Base-by-base conservation (phyloP, 2,888 invertebrate species). In the Ormyrus labotus region DNA sequence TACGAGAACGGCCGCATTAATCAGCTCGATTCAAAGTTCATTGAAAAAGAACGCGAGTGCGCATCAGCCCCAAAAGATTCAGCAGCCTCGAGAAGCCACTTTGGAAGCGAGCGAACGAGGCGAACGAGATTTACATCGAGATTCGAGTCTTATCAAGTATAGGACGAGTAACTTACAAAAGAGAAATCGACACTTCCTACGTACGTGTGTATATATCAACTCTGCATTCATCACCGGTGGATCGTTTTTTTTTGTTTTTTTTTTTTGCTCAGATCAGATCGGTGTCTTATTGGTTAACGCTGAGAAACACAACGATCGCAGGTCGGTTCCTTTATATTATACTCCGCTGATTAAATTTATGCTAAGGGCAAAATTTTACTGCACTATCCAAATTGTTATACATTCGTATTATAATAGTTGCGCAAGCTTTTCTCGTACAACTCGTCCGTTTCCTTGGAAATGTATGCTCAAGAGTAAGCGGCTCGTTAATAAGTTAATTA, bases 1-100 rank as follows among this genome's bases (percentile, higher is more conserved):
- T 83, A 85, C 82, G 84, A 84, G 84, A 83, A 82, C 84, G 83
- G 84, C 84, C 84, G 82, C 82, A 76, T 83, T 84, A 75, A 82
- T 82, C 84, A 79, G 70, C 78, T 78, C 61, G 68, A 78, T 34
- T 81, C 75, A 60, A 81, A 65, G 19, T 74, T 81, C 60, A 64
- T 70, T 4, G 45, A 78, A 67, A 34, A 67, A 34, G 50, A 34
- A 69, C 72, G 69, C 69, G 57, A 64, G 51, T 34, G 34, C 34
- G 34, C 8, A 71, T 72, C 50, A 58, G 76, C 60, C 34, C n/a
- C 34, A 72, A 76, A 67, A 47, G 57, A 61, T 60, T 68, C 60
- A 70, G 58, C 45, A 74, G 73, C 65, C 64, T 73, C 55, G 60
- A 73, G 60, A 19, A 78, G 67, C 53, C 72, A 68, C 63, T 76